Evolutionary conservation across 2,113 vertebrate species (phyloP).

Genomic region (Corapipo altera): DNA sequence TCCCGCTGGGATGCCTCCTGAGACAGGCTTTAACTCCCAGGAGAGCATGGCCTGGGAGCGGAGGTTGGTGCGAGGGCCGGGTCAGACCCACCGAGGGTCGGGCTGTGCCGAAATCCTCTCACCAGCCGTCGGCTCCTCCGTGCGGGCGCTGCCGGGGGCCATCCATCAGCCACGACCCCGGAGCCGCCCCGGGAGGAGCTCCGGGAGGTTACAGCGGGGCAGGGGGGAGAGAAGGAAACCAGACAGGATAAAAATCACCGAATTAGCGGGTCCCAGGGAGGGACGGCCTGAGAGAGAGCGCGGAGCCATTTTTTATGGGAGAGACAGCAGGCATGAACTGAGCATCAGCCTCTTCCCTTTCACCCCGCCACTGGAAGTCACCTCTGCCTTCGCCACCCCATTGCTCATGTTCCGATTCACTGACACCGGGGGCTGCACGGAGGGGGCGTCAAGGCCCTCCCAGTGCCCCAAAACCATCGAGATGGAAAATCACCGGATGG

Average conservation of each 20-base stretch:
- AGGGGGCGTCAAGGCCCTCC: neutral
- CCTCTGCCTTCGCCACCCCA: neutral
- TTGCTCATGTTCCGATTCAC: neutral
- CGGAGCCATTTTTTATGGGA: neutral
- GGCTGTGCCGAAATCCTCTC: neutral
- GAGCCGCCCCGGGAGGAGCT: neutral
- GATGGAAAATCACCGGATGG: too few species aligned
- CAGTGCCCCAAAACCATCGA: neutral
- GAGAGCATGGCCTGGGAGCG: neutral
- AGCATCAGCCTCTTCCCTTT: neutral
- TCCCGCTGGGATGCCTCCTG: neutral
- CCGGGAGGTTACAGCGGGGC: neutral
- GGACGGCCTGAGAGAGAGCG: neutral
- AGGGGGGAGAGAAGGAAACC: neutral
- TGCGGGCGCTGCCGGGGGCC: neutral
- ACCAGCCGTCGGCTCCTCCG: neutral
- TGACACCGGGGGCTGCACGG: neutral
- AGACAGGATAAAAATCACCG: slow-evolving; percentile 42
- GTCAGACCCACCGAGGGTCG: neutral
- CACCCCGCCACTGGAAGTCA: slow-evolving; percentile 49
- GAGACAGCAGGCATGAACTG: slow-evolving; percentile 8
- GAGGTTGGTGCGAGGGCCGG: fast-evolving
- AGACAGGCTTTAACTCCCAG: fast-evolving
- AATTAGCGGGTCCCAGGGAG: slow-evolving; percentile 58
- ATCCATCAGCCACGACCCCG: slow-evolving; percentile 21